Percentiles rank a stretch among this genome's conserved stretches.
Conservation (phyloP, 2,888 invertebrate species). For the Lochmaea capreae region DNA sequence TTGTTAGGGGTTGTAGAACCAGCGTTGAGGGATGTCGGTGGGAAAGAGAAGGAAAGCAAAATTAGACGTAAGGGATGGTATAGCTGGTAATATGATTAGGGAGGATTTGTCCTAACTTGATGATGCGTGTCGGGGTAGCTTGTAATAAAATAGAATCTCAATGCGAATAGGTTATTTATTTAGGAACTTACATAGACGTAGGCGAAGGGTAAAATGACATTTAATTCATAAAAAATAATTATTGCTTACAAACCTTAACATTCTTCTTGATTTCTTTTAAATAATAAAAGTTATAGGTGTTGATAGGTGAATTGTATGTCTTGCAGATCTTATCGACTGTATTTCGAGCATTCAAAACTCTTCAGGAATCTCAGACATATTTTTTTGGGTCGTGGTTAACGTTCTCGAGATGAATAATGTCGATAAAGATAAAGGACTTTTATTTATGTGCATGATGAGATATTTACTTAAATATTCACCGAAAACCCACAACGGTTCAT, state of each 20-base stretch:
- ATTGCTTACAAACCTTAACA: too few relatives aligned
- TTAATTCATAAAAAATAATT: too few relatives aligned
- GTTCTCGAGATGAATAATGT: too few relatives aligned
- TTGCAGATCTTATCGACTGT: background rate
- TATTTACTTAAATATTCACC: too few relatives aligned
- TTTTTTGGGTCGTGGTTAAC: too few relatives aligned
- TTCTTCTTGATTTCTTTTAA: background rate
- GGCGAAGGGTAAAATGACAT: background rate
- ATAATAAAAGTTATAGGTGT: slow-evolving; percentile 10
- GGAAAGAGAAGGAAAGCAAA: slow-evolving; percentile 38
- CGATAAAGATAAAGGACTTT: too few relatives aligned
- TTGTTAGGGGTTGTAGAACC: slow-evolving; percentile 10
- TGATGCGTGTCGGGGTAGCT: slow-evolving; percentile 45
- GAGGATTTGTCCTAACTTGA: slow-evolving; percentile 45
- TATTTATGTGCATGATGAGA: too few relatives aligned
- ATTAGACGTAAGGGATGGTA: slow-evolving; percentile 39
- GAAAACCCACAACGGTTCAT: too few relatives aligned
- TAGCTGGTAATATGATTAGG: slow-evolving; percentile 47
- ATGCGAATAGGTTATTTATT: slow-evolving; percentile 24
- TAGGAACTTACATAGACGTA: slow-evolving; percentile 5
- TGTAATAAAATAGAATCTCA: slow-evolving; percentile 43
- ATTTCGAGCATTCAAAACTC: too few relatives aligned
- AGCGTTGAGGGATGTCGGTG: slow-evolving; percentile 25
- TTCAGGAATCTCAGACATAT: too few relatives aligned
- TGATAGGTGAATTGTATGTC: slow-evolving; percentile 4